Conservation (phyloP, 2,888 invertebrate genomes). For the Drosophila mercatorum region DNA sequence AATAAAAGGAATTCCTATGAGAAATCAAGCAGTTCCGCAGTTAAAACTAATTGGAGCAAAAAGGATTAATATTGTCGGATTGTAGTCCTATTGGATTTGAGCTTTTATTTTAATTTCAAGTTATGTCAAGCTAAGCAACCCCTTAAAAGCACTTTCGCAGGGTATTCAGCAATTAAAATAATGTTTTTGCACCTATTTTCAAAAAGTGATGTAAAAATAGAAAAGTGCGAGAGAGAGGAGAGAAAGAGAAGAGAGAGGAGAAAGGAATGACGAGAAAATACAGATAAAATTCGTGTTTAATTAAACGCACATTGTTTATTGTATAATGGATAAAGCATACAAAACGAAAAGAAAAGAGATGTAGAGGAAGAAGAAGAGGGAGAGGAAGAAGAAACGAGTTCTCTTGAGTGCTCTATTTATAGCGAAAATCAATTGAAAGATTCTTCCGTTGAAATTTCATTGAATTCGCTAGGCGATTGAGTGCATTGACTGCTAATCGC, state of each 20-base stretch:
- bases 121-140: neutral
- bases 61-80: no score
- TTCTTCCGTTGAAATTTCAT: constrained; percentile 5
- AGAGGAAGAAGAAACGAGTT: neutral
- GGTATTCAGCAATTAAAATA: constrained; percentile 12
- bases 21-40: no score
- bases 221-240: neutral
- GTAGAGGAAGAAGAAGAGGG: neutral
- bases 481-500: constrained; percentile 69
- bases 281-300: constrained; percentile 35
- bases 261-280: constrained; percentile 10
- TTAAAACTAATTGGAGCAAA: no score
- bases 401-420: constrained; percentile 33
- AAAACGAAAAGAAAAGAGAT: constrained; percentile 3
- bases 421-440: constrained; percentile 37
- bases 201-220: constrained; percentile 37
- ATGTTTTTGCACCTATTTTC: constrained; percentile 12
- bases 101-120: no score
- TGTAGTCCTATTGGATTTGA: no score
- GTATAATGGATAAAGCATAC: constrained; percentile 17
- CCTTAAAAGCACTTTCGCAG: no score
- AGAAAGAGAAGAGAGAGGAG: neutral
- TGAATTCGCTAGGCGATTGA: constrained; percentile 45
- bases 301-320: constrained; percentile 53
- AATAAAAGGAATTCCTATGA: no score